Evolutionary conservation across 2,113 vertebrate genomes (phyloP).

Genomic region (Eonycteris spelaea): DNA sequence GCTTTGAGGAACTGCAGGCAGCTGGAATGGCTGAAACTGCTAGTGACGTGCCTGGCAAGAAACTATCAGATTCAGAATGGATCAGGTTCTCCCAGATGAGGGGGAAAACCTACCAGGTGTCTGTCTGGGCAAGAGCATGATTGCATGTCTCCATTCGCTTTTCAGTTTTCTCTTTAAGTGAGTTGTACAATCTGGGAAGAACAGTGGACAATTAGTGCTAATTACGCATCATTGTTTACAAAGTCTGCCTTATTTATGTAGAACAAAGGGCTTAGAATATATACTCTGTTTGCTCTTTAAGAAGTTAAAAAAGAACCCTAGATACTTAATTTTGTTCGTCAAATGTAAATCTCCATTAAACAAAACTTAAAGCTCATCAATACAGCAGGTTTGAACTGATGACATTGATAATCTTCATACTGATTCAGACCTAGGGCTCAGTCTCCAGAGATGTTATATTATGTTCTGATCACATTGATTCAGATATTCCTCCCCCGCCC

Average conservation of each 20-base stretch:
- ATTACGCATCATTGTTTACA: background rate
- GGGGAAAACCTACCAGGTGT: background rate
- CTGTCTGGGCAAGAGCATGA: background rate
- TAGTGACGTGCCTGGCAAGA: rapidly evolving
- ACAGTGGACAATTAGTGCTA: background rate
- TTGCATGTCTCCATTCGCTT: background rate
- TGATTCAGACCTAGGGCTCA: background rate
- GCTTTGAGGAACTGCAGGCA: background rate
- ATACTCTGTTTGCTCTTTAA: background rate
- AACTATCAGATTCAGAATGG: background rate
- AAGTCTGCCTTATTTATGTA: background rate
- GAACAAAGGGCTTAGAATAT: background rate
- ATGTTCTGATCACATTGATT: background rate
- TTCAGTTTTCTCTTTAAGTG: background rate
- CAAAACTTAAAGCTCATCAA: background rate
- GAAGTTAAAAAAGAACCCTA: background rate
- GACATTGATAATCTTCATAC: background rate
- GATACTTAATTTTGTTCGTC: background rate
- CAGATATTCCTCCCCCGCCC: background rate
- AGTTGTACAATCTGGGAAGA: background rate
- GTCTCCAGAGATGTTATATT: background rate
- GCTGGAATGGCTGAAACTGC: background rate
- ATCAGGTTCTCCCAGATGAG: background rate
- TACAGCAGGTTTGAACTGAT: background rate
- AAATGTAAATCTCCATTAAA: background rate